Percentiles rank a stretch among this genome's conserved stretches.
phyloP scores from a whole-genome alignment of 2,888 invertebrate genomes.

The Conops quadrifasciatus region DNA sequence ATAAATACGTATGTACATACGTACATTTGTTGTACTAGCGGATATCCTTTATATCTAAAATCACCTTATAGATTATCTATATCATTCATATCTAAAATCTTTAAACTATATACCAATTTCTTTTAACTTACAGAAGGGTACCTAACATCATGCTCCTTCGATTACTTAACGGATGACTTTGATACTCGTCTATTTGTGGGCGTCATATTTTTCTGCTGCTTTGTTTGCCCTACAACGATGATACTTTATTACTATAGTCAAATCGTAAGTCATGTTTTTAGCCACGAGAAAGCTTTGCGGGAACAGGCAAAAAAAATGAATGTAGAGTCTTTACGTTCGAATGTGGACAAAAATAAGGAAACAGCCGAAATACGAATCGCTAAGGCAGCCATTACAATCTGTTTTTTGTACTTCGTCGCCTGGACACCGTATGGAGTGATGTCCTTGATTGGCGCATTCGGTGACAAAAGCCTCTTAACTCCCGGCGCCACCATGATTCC shows the following conservation, averaged over 20 bases:
- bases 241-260: conserved; percentile 87
- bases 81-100: no score
- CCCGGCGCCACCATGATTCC: conserved; percentile 85
- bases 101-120: conserved; percentile 11
- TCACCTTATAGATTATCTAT: no score
- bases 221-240: conserved; percentile 78
- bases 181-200: conserved; percentile 81
- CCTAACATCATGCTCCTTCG: conserved; percentile 84
- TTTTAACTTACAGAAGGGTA: conserved; percentile 77
- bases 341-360: conserved; percentile 72
- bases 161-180: conserved; percentile 81
- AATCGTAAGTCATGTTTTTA: conserved; percentile 85
- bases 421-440: conserved; percentile 92
- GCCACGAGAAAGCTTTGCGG: conserved; percentile 82
- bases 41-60: no score
- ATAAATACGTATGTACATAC: no score
- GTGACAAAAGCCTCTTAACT: conserved; percentile 74
- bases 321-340: conserved; percentile 80
- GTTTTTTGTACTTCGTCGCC: conserved; percentile 83
- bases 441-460: conserved; percentile 84
- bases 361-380: conserved; percentile 87
- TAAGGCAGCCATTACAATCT: conserved; percentile 87
- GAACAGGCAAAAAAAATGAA: conserved; percentile 90
- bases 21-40: no score
- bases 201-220: conserved; percentile 80